Conservation (phyloP, 2,113 vertebrate species). For the Dolichallabes microphthalmus region DNA sequence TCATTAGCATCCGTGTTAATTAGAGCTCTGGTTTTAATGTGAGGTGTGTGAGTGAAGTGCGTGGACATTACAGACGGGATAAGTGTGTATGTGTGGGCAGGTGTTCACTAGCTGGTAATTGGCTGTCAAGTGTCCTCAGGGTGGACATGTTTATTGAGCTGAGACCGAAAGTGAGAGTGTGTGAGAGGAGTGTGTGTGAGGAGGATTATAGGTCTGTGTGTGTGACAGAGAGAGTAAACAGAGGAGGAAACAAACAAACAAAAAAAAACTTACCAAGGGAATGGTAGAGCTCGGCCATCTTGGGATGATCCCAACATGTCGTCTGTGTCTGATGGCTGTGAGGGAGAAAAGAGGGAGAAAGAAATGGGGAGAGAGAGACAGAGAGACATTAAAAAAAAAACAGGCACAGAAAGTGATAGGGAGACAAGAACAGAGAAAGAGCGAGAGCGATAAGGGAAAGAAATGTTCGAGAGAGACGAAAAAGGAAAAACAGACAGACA, state of each 20-base stretch:
- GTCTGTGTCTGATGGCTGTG: conserved; percentile 82
- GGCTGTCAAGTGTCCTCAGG: conserved; percentile 24
- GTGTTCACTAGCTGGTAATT: conserved; percentile 25
- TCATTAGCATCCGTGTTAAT: conserved; percentile 17
- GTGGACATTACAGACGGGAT: neutral
- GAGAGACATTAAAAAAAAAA: neutral
- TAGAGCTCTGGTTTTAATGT: neutral
- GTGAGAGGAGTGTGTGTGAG: neutral
- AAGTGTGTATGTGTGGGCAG: neutral
- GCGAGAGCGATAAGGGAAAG: neutral
- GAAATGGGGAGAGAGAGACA: neutral
- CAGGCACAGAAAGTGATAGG: neutral
- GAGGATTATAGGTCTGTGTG: neutral
- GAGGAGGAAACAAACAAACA: neutral
- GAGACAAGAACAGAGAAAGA: neutral
- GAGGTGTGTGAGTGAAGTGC: neutral
- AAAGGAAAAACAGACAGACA: neutral
- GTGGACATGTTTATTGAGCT: conserved; percentile 23
- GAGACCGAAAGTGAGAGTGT: neutral
- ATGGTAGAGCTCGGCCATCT: conserved; percentile 84
- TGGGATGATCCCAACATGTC: conserved; percentile 86
- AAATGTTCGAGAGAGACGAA: neutral
- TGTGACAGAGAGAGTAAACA: conserved; percentile 14
- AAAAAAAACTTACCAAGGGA: conserved; percentile 71
- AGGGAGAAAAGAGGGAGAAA: neutral